Percentiles rank a stretch among this genome's conserved stretches.
These are phyloP conservation scores for Onychomys leucogaster DNA, from an alignment of 2,797 vertebrate species.

Conservation along the genomic window DNA sequence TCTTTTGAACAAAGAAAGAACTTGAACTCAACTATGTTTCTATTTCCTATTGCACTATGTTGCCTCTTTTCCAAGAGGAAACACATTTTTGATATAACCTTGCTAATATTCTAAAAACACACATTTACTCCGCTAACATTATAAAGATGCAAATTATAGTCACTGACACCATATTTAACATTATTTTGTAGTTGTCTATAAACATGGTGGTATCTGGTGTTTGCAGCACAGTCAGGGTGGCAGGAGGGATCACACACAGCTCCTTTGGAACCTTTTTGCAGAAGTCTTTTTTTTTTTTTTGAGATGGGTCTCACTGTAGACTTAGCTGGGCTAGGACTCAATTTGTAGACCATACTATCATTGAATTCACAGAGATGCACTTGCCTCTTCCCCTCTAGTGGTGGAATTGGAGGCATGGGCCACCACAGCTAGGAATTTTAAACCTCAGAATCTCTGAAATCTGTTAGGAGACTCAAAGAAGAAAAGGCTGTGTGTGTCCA, in stretches of 20 bases:
- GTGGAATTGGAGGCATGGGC: not conserved
- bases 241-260: not conserved
- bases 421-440: not conserved
- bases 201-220: not conserved
- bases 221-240: not conserved
- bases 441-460: not conserved
- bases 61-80: not conserved
- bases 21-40: not conserved
- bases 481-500: not conserved
- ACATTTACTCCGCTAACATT: not conserved
- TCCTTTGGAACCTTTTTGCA: conserved; percentile 17
- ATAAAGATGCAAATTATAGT: conserved; percentile 26
- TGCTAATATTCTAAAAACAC: not conserved
- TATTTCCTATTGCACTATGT: not conserved
- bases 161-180: not conserved
- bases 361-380: not conserved
- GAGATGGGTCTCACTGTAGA: not conserved
- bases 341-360: not conserved
- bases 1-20: not conserved
- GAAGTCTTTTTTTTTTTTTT: not conserved
- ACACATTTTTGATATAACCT: not conserved
- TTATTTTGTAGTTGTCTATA: conserved; percentile 18
- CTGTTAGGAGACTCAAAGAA: not conserved
- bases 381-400: not conserved
- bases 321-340: not conserved